Evolutionary conservation across 2,113 vertebrate species (phyloP), one percentile per base, ranked within the genome.

Genomic region (Orthochromis indermauri): DNA sequence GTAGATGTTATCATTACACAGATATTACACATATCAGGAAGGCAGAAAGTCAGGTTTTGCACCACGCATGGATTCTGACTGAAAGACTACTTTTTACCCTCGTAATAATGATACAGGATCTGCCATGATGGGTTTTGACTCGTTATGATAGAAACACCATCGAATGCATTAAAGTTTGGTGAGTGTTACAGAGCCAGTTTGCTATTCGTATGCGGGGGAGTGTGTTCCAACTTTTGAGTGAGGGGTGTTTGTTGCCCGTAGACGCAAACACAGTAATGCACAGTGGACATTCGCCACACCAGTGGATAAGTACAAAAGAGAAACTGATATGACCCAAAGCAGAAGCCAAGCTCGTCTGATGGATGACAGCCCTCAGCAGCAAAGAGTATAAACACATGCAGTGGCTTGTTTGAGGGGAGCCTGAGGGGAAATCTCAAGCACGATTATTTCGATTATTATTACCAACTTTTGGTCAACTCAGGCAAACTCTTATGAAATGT

Each of bases 361-460:
- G 86, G 87, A 91, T 86, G 68, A 84, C 49, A 76, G 53, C 85
- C 33, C 31, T 84, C 55, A 80, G 82, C 35, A 35, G 84, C 28
- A 83, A 71, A 86, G 55, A 80, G 63, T 68, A 71, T 57, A 54
- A 89, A 86, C 87, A 90, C 93, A 91, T 84, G 95, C 90, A 83
- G 87, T 19, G 68, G 88, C 94, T 92, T 95, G 93, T 94, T 91
- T 82, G 45, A 83, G 63, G 10, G 51, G 21, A 54, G 88, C 91
- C 89, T 85, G 66, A 84, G 49, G 88, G 68, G 35, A 81, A 87
- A 86, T 82, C 17, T 78, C 3, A 68, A 55, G 68, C 19, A 35
- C 63, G 5, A 82, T 49, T 88, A 55, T 86, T 71, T 80, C 19
- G 24, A 57, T 28, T 59, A 59, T 59, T 59, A 59, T 59, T 59